phyloP scores from a whole-genome alignment of 2,888 invertebrate genomes.

The Sicus ferrugineus region DNA sequence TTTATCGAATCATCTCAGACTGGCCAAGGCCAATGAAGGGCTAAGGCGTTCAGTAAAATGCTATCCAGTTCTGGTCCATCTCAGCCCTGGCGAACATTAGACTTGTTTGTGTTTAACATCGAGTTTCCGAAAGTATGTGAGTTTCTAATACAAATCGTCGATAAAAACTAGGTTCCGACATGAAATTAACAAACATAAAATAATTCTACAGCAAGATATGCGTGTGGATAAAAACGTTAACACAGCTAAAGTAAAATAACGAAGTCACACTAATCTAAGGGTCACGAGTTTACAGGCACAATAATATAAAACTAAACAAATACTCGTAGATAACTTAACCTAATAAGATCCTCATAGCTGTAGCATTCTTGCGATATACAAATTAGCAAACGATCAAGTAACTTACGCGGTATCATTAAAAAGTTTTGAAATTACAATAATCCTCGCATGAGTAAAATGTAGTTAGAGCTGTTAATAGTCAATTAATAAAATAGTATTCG shows the following conservation, averaged over 20 bases:
- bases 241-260: conserved; percentile 2
- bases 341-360: conserved; percentile 5
- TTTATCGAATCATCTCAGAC: conserved; percentile 28
- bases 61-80: too few relatives aligned
- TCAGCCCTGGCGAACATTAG: too few relatives aligned
- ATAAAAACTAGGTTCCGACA: too few relatives aligned
- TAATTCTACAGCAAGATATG: conserved; percentile 12
- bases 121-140: too few relatives aligned
- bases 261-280: conserved; percentile 8
- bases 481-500: too few relatives aligned
- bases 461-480: neutral
- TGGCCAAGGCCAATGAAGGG: too few relatives aligned
- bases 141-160: too few relatives aligned
- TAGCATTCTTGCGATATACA: conserved; percentile 1
- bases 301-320: conserved; percentile 17
- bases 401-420: neutral
- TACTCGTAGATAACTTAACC: conserved; percentile 2
- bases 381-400: conserved; percentile 10
- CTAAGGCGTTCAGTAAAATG: too few relatives aligned
- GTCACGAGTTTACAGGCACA: conserved; percentile 8
- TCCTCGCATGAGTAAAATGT: too few relatives aligned
- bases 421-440: neutral
- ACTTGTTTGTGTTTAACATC: too few relatives aligned
- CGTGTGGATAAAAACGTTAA: conserved; percentile 10
- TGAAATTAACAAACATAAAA: conserved; percentile 16